These are phyloP conservation scores for Pardalotus punctatus DNA, from an alignment of 2,113 vertebrate genomes.

Conservation along the genomic window DNA sequence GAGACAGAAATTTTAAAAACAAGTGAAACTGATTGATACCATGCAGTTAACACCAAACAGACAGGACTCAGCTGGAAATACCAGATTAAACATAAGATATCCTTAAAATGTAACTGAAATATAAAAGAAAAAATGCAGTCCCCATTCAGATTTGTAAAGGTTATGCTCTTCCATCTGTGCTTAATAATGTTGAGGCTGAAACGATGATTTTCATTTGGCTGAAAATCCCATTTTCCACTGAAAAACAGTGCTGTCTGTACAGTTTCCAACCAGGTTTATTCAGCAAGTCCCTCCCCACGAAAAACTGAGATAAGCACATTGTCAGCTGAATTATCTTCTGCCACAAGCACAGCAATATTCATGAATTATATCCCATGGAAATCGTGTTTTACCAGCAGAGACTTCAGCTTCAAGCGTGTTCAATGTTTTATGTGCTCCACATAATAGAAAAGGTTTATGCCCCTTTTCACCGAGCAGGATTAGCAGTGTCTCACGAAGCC, in stretches of 20 bases:
- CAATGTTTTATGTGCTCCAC: neutral
- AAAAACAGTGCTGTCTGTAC: neutral
- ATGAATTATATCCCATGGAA: neutral
- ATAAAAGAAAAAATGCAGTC: neutral
- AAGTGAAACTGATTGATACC: neutral
- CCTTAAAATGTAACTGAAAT: neutral
- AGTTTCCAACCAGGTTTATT: neutral
- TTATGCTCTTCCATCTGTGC: neutral
- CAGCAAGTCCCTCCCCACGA: neutral
- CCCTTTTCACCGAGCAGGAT: constrained; percentile 1
- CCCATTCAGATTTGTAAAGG: neutral
- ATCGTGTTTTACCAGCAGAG: neutral
- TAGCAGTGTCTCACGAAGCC: neutral
- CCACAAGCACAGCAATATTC: neutral
- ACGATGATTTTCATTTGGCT: neutral
- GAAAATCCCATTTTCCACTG: neutral
- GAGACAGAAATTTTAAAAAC: neutral
- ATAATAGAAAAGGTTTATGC: constrained; percentile 2
- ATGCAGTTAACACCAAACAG: neutral
- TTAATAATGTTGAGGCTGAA: neutral
- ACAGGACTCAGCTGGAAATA: neutral
- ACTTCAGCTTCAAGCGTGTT: neutral
- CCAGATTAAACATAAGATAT: neutral
- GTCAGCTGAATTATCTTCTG: neutral
- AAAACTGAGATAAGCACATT: neutral